A percentile compares a stretch with the other conserved stretches of the same genome.
Conservation (phyloP, 2,113 vertebrate genomes). For the Gymnarchus niloticus region DNA sequence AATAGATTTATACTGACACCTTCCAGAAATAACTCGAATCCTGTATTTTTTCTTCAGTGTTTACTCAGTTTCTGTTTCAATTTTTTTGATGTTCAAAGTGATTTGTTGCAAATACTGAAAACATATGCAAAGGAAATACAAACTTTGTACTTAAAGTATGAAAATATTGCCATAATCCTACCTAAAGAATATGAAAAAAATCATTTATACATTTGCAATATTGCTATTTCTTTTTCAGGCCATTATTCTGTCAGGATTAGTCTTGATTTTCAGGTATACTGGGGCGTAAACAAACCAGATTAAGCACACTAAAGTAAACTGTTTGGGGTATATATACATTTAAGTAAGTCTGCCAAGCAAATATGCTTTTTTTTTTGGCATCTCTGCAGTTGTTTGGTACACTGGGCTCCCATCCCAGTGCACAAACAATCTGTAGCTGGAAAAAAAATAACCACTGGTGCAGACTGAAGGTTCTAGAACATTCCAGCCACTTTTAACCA, state of each 20-base stretch:
- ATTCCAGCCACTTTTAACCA: not conserved
- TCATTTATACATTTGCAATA: not conserved
- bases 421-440: not conserved
- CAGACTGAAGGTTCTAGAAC: not conserved
- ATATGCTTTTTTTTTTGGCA: no score
- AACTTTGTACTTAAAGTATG: not conserved
- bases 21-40: not conserved
- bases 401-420: no score
- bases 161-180: not conserved
- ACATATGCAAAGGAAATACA: not conserved
- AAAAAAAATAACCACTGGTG: not conserved
- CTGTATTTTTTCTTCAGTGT: not conserved
- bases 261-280: not conserved
- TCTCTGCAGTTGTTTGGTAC: no score
- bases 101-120: not conserved
- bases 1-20: not conserved
- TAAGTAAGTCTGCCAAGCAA: not conserved
- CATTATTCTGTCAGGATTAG: not conserved
- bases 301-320: not conserved
- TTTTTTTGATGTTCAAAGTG: no score
- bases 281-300: not conserved
- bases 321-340: not conserved
- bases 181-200: not conserved
- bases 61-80: not conserved
- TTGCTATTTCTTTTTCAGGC: not conserved